Evolutionary conservation across 2,113 vertebrate species (phyloP), one percentile per base, ranked within the genome.

Genomic region (Nothobranchius kuhntae): DNA sequence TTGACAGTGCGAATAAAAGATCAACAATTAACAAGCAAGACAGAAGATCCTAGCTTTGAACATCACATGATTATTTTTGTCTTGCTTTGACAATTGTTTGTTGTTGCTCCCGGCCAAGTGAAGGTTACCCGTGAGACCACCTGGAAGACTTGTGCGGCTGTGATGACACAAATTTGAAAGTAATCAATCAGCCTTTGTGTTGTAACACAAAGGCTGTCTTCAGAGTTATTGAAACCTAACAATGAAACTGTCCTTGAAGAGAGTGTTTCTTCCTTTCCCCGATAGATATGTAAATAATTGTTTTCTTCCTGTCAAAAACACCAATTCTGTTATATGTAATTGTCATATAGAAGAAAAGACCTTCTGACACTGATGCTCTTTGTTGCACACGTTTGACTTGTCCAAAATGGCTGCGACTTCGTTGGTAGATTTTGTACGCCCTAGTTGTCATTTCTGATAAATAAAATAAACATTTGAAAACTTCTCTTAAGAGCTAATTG

Each of bases 171-270:
- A 55, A 90, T 92, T 88, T 83, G 56, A 64, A 87, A 82, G 88
- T 83, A 93, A 92, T 93, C 92, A 91, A 91, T 92, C 92, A 92
- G 77, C 85, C 82, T 90, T 92, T 92, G 89, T 89, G 73, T 90
- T 87, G 67, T 57, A 21, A 61, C 79, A 90, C 87, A 89, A 92
- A 89, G 85, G 79, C 88, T 87, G 86, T 89, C 89, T 90, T 73
- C 61, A 68, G 71, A 68, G 82, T 89, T 88, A 89, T 90, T 84
- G 84, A 89, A 92, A 90, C 91, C 59, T 50, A 81, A 83, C 73
- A 85, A 72, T 79, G 82, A 83, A 81, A 75, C 69, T 75, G 73
- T 83, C 82, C 74, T 83, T 70, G 68, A 75, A 54, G 61, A 65
- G 63, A 82, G 53, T 69, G 61, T 62, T 71, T 73, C 79, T 64